Percentiles rank a stretch among this genome's conserved stretches.
These are phyloP conservation scores for Lutjanus argentimaculatus DNA, from an alignment of 2,797 vertebrate species.

Conservation along the genomic window DNA sequence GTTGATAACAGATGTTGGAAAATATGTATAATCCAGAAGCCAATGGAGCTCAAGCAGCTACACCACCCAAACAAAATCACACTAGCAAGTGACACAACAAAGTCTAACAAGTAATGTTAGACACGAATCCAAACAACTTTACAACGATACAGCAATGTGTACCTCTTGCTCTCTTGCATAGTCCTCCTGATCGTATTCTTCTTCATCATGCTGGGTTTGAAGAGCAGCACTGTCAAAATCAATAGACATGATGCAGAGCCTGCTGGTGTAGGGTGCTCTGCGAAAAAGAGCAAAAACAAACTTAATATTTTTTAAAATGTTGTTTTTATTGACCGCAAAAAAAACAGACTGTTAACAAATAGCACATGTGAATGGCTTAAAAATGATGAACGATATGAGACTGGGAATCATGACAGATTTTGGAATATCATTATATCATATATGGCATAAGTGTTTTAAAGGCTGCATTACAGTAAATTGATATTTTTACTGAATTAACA, in stretches of 20 bases:
- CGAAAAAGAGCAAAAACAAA: not conserved
- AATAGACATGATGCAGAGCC: slow-evolving; percentile 89
- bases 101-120: not conserved
- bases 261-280: not conserved
- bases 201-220: slow-evolving; percentile 93
- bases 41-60: not conserved
- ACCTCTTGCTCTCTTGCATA: slow-evolving; percentile 97
- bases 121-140: not conserved
- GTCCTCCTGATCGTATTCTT: slow-evolving; percentile 95
- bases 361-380: too few relatives aligned
- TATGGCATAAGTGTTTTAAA: too few relatives aligned
- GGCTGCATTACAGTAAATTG: too few relatives aligned
- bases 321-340: too few relatives aligned
- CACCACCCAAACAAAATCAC: not conserved
- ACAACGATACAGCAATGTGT: too few relatives aligned
- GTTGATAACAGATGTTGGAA: not conserved
- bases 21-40: not conserved
- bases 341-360: too few relatives aligned
- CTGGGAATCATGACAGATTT: too few relatives aligned
- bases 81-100: not conserved
- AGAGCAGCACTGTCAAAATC: slow-evolving; percentile 95
- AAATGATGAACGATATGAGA: too few relatives aligned
- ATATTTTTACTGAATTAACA: too few relatives aligned
- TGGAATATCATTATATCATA: too few relatives aligned
- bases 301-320: too few relatives aligned